These are phyloP conservation scores for Macrotrachela quadricornifera DNA, from an alignment of 1,140 invertebrate species.

Conservation along the genomic window DNA sequence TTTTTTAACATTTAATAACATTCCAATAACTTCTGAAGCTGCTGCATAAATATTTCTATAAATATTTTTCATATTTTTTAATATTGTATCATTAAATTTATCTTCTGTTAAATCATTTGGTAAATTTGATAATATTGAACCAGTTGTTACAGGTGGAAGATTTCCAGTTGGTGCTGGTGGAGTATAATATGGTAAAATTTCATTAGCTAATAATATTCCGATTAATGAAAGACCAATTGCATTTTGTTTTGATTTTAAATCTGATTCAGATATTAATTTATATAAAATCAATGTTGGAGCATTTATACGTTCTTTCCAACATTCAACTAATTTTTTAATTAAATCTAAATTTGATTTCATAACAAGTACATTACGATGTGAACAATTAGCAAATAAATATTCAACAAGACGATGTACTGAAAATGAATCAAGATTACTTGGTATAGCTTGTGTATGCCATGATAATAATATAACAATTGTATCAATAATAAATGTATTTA, in stretches of 20 bases:
- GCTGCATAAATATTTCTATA: constrained; percentile 30
- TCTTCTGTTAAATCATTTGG: constrained; percentile 17
- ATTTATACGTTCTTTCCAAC: constrained; percentile 34
- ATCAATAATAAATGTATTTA: constrained; percentile 34
- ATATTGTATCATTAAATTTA: constrained; percentile 20
- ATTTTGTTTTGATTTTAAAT: constrained; percentile 15
- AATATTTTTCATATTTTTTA: constrained; percentile 16
- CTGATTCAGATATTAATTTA: constrained; percentile 22
- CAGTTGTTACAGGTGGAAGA: too few species aligned
- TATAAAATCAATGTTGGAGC: constrained; percentile 29
- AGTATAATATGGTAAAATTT: constrained; percentile 29
- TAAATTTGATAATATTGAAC: constrained; percentile 7
- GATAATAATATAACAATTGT: constrained; percentile 35
- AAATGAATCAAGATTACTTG: constrained; percentile 16
- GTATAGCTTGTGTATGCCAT: constrained; percentile 32
- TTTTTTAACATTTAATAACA: constrained; percentile 24
- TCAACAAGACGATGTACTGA: constrained; percentile 22
- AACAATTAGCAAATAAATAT: constrained; percentile 27
- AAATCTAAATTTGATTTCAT: constrained; percentile 40
- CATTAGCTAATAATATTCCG: constrained; percentile 35
- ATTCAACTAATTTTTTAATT: constrained; percentile 35
- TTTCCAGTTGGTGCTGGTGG: too few species aligned
- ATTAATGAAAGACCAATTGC: constrained; percentile 34
- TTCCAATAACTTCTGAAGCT: constrained; percentile 39
- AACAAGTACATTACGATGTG: constrained; percentile 29